Evolutionary conservation across 2,113 vertebrate genomes (phyloP), one percentile per base, ranked within the genome.

Genomic region (Vombatus ursinus): DNA sequence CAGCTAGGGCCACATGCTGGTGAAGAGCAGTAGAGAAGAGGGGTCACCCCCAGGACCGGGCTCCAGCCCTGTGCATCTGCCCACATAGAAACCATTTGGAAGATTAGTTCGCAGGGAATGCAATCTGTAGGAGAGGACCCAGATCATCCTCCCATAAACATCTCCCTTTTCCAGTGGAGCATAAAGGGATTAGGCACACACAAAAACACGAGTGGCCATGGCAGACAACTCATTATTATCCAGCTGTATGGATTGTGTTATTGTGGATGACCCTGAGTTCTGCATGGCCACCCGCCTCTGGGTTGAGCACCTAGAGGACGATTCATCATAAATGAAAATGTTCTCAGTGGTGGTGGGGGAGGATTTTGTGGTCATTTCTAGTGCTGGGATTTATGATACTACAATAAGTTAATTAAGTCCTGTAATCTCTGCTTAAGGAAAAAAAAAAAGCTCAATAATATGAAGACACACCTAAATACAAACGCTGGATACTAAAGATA

Each of bases 371-470:
- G 98, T 96, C 98, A 97, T 94, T 97, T 97, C 97, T 95, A 95
- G 95, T 96, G 68, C 94, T 93, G 95, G 97, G 97, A 99, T 99
- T 98, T 98, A 98, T 98, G 98, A 97, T 95, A 97, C 98, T 98
- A 98, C 98, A 98, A 96, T 97, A 98, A 98, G 98, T 98, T 98
- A 99, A 99, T 98, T 98, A 98, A 98, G 98, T 98, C 98, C 97
- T 96, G 96, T 96, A 98, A 96, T 98, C 97, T 97, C 93, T 97
- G 97, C 98, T 98, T 98, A 98, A 97, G 97, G n/a, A n/a, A n/a
- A 97, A 98, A 98, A 97, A 98, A 44, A 84, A 68, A 68, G 28
- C 1, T 84, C 68, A 84, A 84, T 2, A 84, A 19, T 84, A 98
- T 49, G 94, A 97, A 95, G 96, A 96, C 92, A 97, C 50, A 97